These are phyloP conservation scores for Bombus breviceps DNA, from an alignment of 1,140 invertebrate genomes.

Conservation along the genomic window DNA sequence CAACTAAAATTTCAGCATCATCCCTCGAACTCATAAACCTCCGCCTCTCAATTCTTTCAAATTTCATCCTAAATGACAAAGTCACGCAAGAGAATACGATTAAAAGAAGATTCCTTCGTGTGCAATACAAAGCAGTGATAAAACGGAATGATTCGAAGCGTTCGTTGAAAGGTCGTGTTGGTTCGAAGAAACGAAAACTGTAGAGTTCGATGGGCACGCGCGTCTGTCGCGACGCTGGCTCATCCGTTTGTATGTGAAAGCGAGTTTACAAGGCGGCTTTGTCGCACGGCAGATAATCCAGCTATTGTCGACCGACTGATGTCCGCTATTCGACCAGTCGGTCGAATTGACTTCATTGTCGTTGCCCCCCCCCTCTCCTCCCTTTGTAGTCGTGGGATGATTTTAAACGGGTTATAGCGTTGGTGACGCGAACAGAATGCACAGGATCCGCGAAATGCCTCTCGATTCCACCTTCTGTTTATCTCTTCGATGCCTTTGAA, in stretches of 20 bases:
- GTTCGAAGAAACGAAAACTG: neutral
- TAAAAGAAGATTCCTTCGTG: neutral
- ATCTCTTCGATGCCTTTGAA: slow-evolving; percentile 7
- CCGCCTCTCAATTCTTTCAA: neutral
- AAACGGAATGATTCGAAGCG: neutral
- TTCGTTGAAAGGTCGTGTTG: neutral
- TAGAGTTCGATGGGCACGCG: slow-evolving; percentile 5
- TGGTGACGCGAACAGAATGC: slow-evolving; percentile 41
- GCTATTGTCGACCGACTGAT: slow-evolving; percentile 59
- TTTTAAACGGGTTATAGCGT: slow-evolving; percentile 64
- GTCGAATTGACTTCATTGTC: slow-evolving; percentile 59
- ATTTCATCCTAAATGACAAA: neutral
- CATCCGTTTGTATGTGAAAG: slow-evolving; percentile 36
- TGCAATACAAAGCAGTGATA: neutral
- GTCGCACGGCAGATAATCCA: slow-evolving; percentile 65
- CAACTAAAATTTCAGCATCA: neutral
- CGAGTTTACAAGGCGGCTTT: slow-evolving; percentile 64
- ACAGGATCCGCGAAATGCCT: slow-evolving; percentile 20
- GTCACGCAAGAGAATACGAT: neutral
- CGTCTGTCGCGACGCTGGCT: slow-evolving; percentile 9
- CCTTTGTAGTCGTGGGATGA: slow-evolving; percentile 54
- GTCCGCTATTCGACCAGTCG: slow-evolving; percentile 47
- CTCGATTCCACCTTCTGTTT: neutral
- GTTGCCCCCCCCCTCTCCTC: slow-evolving; percentile 13
- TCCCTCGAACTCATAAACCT: neutral